phyloP scores from a whole-genome alignment of 2,888 invertebrate species.

The Drosophila anomalata region DNA sequence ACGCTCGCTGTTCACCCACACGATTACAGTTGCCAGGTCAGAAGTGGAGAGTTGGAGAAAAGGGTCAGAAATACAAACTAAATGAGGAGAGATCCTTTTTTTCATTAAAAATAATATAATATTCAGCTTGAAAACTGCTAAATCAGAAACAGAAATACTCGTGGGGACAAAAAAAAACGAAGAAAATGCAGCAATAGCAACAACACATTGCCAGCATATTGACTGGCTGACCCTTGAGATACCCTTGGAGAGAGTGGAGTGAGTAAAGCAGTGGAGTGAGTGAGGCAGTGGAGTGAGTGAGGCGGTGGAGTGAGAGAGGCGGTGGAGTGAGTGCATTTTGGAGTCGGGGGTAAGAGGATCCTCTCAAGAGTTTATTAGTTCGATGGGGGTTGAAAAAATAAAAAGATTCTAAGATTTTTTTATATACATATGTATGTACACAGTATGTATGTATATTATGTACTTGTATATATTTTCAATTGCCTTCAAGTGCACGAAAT shows the following conservation, averaged over 20 bases:
- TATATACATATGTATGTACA: neutral
- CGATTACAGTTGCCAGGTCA: neutral
- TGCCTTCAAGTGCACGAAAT: slow-evolving; percentile 3
- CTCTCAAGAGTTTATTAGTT: slow-evolving; percentile 10
- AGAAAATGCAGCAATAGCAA: slow-evolving; percentile 12
- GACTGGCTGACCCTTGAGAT: slow-evolving; percentile 39
- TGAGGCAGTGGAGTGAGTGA: neutral
- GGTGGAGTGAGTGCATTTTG: neutral
- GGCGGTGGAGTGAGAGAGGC: neutral
- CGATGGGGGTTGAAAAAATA: slow-evolving; percentile 29
- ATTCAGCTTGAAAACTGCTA: neutral
- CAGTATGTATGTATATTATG: no score
- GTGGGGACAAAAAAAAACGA: neutral
- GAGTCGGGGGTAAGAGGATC: slow-evolving; percentile 1
- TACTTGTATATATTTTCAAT: neutral
- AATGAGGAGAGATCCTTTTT: neutral
- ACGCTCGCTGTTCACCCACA: slow-evolving; percentile 26
- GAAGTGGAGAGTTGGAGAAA: neutral
- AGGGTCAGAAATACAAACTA: neutral
- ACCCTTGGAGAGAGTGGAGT: slow-evolving; percentile 13
- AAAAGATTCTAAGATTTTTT: slow-evolving; percentile 5
- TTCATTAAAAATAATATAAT: no score
- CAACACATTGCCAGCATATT: slow-evolving; percentile 33
- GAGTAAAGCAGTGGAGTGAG: neutral
- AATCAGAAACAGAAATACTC: neutral